Base-by-base conservation (phyloP, 2,888 invertebrate species). In the Parapristionchus giblindavisi region DNA sequence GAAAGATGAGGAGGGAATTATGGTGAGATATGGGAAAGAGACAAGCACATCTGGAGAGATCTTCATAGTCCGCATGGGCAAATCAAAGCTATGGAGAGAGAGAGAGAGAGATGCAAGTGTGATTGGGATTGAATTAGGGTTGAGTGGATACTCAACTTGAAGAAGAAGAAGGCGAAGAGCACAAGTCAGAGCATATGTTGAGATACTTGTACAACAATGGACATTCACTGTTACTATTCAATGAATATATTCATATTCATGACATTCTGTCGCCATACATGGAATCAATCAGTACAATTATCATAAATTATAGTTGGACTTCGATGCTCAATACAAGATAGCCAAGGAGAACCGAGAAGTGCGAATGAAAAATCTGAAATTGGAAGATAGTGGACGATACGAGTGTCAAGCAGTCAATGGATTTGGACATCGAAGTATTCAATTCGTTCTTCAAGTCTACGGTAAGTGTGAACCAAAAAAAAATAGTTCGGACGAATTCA, bases 371-470 rank as follows among this genome's bases (percentile, higher is more conserved):
- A 79, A 81, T 27, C 80, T 85, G n/a, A 76, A 80, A 36, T 61
- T 80, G 43, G 81, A 80, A 5, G 87, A 87, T 74, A 84, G 82
- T 65, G 87, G 87, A 24, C 77, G 80, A 34, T 87, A 83, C 73
- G 78, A 82, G 61, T 87, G 87, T 75, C 81, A 83, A 63, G 86
- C 83, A 1, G 82, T 86, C 66, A 87, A 87, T 60, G 87, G 86
- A 29, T 87, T 85, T 56, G 87, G 87, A 6, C 83, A 85, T 71
- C 76, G 76, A 51, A 81, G 80, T 0, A 79, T 85, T n/a, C 82
- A 85, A 38, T 85, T 87, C 76, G 79, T 77, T 21, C 78, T 87
- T 38, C 78, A 83, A 58, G 86, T 87, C 27, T 85, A 80, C 77
- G 84, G 84, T 83, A 61, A 65, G 78, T 11, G 34, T 21, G 4